Percentiles rank a stretch among this genome's conserved stretches.
phyloP scores from a whole-genome alignment of 2,888 invertebrate genomes.

The Caenorhabditis panamensis region DNA sequence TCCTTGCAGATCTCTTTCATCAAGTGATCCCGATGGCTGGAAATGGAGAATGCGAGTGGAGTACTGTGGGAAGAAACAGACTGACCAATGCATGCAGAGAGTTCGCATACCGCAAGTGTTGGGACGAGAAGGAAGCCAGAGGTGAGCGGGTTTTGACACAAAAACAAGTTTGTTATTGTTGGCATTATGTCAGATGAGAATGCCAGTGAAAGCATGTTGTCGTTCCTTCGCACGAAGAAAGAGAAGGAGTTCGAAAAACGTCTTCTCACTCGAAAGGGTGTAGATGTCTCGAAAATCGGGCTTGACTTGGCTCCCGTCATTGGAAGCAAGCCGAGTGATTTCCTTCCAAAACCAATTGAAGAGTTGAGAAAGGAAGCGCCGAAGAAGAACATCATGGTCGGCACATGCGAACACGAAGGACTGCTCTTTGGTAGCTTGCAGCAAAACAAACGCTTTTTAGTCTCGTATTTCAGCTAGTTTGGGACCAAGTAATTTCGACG shows the following conservation, averaged over 20 bases:
- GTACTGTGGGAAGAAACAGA: slow-evolving; percentile 64
- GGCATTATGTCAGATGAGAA: slow-evolving; percentile 50
- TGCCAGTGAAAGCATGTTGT: slow-evolving; percentile 67
- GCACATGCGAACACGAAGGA: slow-evolving; percentile 74
- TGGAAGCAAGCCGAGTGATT: slow-evolving; percentile 67
- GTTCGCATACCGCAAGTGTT: slow-evolving; percentile 70
- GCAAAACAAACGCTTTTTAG: too few relatives aligned
- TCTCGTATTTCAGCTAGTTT: slow-evolving; percentile 68
- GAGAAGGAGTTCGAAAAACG: slow-evolving; percentile 70
- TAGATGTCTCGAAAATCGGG: slow-evolving; percentile 73
- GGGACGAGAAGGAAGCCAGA: slow-evolving; percentile 59
- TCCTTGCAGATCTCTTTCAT: slow-evolving; percentile 72
- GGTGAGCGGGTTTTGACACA: slow-evolving; percentile 26
- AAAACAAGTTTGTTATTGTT: background rate
- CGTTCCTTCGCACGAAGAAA: slow-evolving; percentile 64
- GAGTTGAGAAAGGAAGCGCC: slow-evolving; percentile 73
- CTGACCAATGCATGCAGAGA: slow-evolving; percentile 64
- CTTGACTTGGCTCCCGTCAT: slow-evolving; percentile 70
- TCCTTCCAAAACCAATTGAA: slow-evolving; percentile 70
- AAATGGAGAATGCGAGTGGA: slow-evolving; percentile 75
- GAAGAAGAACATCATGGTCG: slow-evolving; percentile 71
- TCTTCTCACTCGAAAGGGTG: slow-evolving; percentile 68
- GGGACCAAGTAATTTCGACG: slow-evolving; percentile 69
- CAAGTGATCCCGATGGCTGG: slow-evolving; percentile 77
- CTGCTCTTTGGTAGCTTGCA: slow-evolving; percentile 67